Evolutionary conservation across 1,140 invertebrate genomes (phyloP), one percentile per base, ranked within the genome.

Genomic region (Diploscapter pachys): DNA sequence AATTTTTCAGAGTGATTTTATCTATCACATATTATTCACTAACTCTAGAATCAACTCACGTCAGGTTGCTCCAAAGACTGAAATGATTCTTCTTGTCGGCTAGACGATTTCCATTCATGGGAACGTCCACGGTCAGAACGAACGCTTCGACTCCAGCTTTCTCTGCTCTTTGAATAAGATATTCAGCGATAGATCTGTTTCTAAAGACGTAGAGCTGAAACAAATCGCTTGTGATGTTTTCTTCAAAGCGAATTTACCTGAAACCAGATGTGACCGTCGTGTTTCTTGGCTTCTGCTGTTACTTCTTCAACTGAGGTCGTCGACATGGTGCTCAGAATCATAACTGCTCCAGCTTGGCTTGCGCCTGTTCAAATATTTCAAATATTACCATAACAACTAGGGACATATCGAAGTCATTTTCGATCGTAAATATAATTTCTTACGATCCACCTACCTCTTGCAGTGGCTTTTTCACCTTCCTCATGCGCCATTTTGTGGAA

Each of bases 131-230:
- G 1, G 95, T 97, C 0, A 97, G 83, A 1, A 93, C 93, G 2
- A 97, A 86, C 2, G 93, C 94, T 86, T 91, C 91, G 82, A 91
- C 96, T 48, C 92, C 93, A n/a, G 91, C 90, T 72, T 87, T 89
- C 86, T 96, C 93, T 2, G 93, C 94, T 79, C 94, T 89, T 73
- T 86, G 80, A 3, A 96, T 90, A 65, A 96, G 87, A 78, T 90
- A 87, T 78, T 88, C 86, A 0, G 93, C 94, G 0, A 94, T 86
- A 13, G 91, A 87, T 63, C 93, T 89, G 82, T 95, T 91, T 77
- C 89, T 91, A 82, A 93, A 94, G 77, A 96, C 91, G 80, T 96
- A 96, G 0, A 96, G 87, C 85, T 96, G 93, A 84, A 94, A 94
- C 94, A 86, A 93, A 93, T 9, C 4, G 50, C 8, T 49, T 54